Evolutionary conservation across 2,888 invertebrate genomes (phyloP).

Genomic region (Gastracanthus pulcherrimus): DNA sequence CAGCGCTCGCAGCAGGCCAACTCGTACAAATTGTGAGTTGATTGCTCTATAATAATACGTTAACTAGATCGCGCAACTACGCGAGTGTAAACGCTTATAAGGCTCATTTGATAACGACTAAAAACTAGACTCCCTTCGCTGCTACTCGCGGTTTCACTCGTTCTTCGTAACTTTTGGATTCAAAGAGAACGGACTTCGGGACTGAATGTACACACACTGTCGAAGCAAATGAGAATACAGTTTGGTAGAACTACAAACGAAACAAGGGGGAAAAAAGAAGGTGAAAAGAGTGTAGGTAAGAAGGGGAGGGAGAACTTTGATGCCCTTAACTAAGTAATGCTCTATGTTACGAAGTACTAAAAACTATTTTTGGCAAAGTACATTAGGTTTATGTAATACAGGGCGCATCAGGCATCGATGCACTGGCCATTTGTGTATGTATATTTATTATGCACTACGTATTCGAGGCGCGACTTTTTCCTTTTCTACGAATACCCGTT

Average conservation of each 20-base stretch:
- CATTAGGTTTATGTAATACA: constrained; percentile 73
- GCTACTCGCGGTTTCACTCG: constrained; percentile 2
- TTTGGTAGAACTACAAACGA: constrained; percentile 35
- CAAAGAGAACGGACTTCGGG: no score
- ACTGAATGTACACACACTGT: no score
- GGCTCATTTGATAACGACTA: constrained; percentile 73
- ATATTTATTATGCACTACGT: constrained; percentile 70
- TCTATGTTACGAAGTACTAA: constrained; percentile 77
- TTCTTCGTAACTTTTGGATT: background rate
- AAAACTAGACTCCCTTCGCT: constrained; percentile 52
- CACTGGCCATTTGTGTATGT: constrained; percentile 73
- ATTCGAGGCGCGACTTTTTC: constrained; percentile 47
- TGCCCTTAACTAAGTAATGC: constrained; percentile 77
- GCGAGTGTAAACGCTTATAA: constrained; percentile 67
- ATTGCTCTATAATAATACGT: constrained; percentile 52
- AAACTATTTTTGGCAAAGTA: constrained; percentile 78
- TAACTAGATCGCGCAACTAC: constrained; percentile 59
- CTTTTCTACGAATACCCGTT: constrained; percentile 54
- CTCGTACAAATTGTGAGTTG: constrained; percentile 47
- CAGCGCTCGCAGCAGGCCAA: constrained; percentile 46
- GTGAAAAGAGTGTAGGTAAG: no score
- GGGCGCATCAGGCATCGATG: constrained; percentile 72
- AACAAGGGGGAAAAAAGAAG: constrained; percentile 56
- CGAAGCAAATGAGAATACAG: constrained; percentile 10
- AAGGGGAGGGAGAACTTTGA: constrained; percentile 63